These are phyloP conservation scores for Atrina japonica DNA, from an alignment of 2,888 invertebrate genomes.

Conservation along the genomic window DNA sequence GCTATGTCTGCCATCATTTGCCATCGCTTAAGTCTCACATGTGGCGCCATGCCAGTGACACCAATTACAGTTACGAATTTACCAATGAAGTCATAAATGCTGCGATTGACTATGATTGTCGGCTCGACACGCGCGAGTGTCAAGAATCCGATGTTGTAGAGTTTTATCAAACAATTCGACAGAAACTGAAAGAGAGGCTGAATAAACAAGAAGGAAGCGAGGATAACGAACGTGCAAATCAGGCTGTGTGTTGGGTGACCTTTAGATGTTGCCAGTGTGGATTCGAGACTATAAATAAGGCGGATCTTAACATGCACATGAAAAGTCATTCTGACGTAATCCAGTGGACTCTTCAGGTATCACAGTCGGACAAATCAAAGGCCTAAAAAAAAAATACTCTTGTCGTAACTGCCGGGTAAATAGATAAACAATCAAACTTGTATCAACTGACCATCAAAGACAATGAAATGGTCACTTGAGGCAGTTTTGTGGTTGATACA, in stretches of 20 bases:
- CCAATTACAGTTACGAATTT: constrained; percentile 78
- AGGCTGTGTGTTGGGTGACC: constrained; percentile 73
- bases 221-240: constrained; percentile 49
- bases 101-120: constrained; percentile 76
- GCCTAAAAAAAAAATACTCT: too few relatives aligned
- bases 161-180: constrained; percentile 50
- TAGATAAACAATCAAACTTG: too few relatives aligned
- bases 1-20: constrained; percentile 79
- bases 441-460: too few relatives aligned
- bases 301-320: constrained; percentile 77
- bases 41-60: constrained; percentile 79
- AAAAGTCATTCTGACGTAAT: constrained; percentile 76
- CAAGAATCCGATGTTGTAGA: constrained; percentile 50
- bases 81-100: constrained; percentile 79
- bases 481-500: too few relatives aligned
- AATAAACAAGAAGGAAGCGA: constrained; percentile 48
- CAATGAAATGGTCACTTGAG: too few relatives aligned
- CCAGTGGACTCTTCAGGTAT: constrained; percentile 70
- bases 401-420: too few relatives aligned
- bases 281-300: constrained; percentile 77
- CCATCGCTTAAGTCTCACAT: constrained; percentile 80
- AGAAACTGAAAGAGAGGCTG: constrained; percentile 56
- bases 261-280: constrained; percentile 80
- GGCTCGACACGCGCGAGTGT: constrained; percentile 60
- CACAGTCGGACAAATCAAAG: constrained; percentile 1